phyloP scores from a whole-genome alignment of 2,888 invertebrate genomes.

The Drosophila antonietae region DNA sequence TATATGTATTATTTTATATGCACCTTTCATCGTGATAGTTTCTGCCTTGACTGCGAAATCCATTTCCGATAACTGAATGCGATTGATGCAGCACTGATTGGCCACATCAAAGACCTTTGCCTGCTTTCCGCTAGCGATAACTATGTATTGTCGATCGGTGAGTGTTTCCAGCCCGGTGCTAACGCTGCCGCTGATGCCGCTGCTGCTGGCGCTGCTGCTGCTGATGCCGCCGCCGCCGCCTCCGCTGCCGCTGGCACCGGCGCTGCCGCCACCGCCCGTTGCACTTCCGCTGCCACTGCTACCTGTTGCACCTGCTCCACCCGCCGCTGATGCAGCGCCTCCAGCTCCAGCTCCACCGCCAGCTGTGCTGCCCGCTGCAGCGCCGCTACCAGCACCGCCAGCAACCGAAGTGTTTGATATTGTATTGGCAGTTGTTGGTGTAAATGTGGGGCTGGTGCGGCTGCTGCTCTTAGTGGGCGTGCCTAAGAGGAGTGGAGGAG shows the following conservation, averaged over 20 bases:
- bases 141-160: constrained; percentile 95
- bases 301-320: constrained; percentile 11
- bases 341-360: constrained; percentile 14
- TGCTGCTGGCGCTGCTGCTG: constrained; percentile 77
- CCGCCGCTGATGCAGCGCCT: constrained; percentile 11
- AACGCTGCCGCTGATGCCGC: constrained; percentile 82
- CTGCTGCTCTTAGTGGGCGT: constrained; percentile 90
- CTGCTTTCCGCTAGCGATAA: constrained; percentile 97
- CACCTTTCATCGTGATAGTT: constrained; percentile 95
- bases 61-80: constrained; percentile 95
- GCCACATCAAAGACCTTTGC: constrained; percentile 97
- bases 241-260: constrained; percentile 22
- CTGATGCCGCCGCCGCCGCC: constrained; percentile 49
- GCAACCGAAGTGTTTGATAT: constrained; percentile 79
- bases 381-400: constrained; percentile 49
- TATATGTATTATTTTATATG: background rate
- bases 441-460: constrained; percentile 91
- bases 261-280: constrained; percentile 7
- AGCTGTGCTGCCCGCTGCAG: constrained; percentile 27
- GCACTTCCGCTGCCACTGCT: constrained; percentile 21
- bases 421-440: constrained; percentile 84
- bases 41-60: constrained; percentile 98
- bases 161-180: constrained; percentile 84
- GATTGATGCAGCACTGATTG: constrained; percentile 97
- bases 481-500: constrained; percentile 80